A percentile compares a stretch with the other conserved stretches of the same genome.
phyloP scores from a whole-genome alignment of 1,140 invertebrate genomes.

The Holcopasites calliopsidis region DNA sequence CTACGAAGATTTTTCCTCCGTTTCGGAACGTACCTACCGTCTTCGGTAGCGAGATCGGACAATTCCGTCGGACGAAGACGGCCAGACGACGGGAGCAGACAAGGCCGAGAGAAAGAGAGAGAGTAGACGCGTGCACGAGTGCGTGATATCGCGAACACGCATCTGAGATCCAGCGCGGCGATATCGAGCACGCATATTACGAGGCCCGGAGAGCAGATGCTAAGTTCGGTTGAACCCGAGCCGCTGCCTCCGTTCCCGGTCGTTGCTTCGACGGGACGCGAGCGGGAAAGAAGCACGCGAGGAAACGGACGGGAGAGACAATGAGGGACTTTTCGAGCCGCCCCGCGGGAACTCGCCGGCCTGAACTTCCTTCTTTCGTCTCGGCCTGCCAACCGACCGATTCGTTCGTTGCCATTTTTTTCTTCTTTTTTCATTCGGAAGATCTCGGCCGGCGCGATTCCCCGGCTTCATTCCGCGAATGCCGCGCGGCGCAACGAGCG shows the following conservation, averaged over 20 bases:
- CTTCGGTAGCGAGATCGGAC: constrained; percentile 50
- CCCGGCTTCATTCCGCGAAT: constrained; percentile 27
- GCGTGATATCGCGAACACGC: constrained; percentile 76
- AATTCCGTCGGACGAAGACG: constrained; percentile 46
- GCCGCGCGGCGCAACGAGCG: constrained; percentile 18
- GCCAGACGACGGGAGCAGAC: neutral
- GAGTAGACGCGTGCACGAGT: constrained; percentile 68
- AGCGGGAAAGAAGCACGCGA: constrained; percentile 20
- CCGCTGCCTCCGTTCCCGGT: constrained; percentile 60
- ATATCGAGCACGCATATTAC: constrained; percentile 77
- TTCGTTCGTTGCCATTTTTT: no score
- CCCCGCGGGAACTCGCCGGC: constrained; percentile 48
- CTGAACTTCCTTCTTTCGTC: constrained; percentile 47
- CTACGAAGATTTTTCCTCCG: no score
- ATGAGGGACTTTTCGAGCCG: constrained; percentile 51
- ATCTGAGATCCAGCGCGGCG: constrained; percentile 73
- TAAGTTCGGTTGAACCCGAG: constrained; percentile 72
- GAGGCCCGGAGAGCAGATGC: constrained; percentile 75
- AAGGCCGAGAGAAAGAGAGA: neutral
- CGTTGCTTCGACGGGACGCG: constrained; percentile 54
- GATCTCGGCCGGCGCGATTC: neutral
- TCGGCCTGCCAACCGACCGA: constrained; percentile 21
- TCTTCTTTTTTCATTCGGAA: no score
- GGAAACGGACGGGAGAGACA: constrained; percentile 17
- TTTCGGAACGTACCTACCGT: no score